Evolutionary conservation across 2,888 invertebrate species (phyloP).

Genomic region (Callinectes sapidus): DNA sequence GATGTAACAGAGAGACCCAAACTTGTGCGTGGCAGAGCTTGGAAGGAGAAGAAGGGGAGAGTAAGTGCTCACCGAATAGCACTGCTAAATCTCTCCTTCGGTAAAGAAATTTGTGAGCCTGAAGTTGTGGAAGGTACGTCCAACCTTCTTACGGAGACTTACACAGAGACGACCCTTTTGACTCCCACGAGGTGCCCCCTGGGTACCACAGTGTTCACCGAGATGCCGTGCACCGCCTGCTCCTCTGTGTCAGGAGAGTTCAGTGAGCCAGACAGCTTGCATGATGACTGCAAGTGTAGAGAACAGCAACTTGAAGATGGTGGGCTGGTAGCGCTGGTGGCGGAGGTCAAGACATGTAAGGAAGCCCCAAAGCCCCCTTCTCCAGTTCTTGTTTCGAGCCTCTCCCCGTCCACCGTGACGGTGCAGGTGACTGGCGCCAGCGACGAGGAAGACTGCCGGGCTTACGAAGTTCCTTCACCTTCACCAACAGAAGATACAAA

Average conservation of each 20-base stretch:
- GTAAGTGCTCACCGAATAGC: constrained; percentile 38
- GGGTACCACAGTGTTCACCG: constrained; percentile 47
- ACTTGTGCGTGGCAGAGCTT: constrained; percentile 59
- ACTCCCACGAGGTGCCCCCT: constrained; percentile 40
- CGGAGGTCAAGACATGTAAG: constrained; percentile 40
- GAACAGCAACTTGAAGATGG: constrained; percentile 16
- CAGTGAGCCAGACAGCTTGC: constrained; percentile 51
- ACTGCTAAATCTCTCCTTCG: constrained; percentile 45
- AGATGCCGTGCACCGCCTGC: constrained; percentile 38
- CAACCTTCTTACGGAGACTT: constrained; percentile 56
- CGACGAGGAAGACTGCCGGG: constrained; percentile 24
- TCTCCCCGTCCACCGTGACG: background rate
- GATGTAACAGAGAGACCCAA: constrained; percentile 50
- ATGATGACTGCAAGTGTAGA: constrained; percentile 34
- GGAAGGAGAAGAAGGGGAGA: constrained; percentile 54
- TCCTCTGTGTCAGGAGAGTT: constrained; percentile 40
- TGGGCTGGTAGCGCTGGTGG: constrained; percentile 32
- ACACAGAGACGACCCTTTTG: constrained; percentile 48
- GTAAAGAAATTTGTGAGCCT: constrained; percentile 57
- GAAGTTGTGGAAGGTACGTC: constrained; percentile 56
- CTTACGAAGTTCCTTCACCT: background rate
- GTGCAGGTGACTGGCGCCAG: constrained; percentile 51
- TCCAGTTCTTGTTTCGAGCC: background rate
- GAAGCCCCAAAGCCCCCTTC: background rate
- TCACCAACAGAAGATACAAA: constrained; percentile 14